These are phyloP conservation scores for Neolamprologus variostigma DNA, from an alignment of 2,113 vertebrate species.

Conservation along the genomic window DNA sequence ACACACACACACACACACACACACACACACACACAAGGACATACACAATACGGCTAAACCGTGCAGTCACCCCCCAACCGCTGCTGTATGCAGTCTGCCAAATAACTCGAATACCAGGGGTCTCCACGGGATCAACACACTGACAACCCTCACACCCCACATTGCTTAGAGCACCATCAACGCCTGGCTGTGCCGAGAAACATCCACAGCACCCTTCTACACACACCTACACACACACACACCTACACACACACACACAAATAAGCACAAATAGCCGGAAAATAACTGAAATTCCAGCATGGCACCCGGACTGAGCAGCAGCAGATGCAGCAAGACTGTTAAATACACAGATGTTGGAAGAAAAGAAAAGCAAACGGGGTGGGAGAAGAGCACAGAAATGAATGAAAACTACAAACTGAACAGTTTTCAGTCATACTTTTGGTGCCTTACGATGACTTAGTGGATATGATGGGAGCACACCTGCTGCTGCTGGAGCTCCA, in stretches of 20 bases:
- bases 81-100: conserved; percentile 17
- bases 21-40: background rate
- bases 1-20: background rate
- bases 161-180: conserved; percentile 29
- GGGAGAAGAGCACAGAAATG: background rate
- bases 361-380: background rate
- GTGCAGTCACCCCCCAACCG: conserved; percentile 1
- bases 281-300: conserved; percentile 67
- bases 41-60: background rate
- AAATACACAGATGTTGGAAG: conserved; percentile 50
- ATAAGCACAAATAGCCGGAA: conserved; percentile 28
- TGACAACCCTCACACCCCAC: conserved; percentile 24
- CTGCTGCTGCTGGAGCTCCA: background rate
- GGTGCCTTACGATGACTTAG: background rate
- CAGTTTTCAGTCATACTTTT: background rate
- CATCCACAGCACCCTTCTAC: background rate
- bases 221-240: background rate
- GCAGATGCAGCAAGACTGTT: conserved; percentile 43
- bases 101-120: conserved; percentile 56
- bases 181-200: background rate
- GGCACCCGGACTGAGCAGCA: conserved; percentile 49
- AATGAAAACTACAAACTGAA: background rate
- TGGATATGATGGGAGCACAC: background rate
- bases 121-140: conserved; percentile 50
- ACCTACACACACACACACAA: background rate